Base-by-base conservation (phyloP, 92 coral and sea anemone genomes). In the Parazoanthus atlanticus region DNA sequence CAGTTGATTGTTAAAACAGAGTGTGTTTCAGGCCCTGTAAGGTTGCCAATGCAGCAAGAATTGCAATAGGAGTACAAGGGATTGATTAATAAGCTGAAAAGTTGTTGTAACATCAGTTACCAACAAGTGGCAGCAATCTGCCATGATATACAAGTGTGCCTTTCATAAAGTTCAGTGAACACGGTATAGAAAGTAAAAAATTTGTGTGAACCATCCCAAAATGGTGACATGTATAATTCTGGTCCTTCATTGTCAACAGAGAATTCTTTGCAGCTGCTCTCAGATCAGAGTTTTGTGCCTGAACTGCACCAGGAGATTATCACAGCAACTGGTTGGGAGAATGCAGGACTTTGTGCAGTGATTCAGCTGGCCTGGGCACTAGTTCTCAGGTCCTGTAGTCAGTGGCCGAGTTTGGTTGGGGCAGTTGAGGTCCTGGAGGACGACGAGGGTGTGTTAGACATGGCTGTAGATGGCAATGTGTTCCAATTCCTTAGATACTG, bases 311-410 rank as follows among this genome's bases (percentile, higher is more conserved):
- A 88, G 81, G 99, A 95, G 86, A 87, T 95, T 21, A 32, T 47
- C 21, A 77, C 73, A 9, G 88, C 82, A 76, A 92, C 82, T 25
- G 88, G 91, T 36, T 94, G 98, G 98, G 91, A 89, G 73, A 92
- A 93, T 78, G 93, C 91, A n/a, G 94, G 94, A 13, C 89, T 96
- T 79, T 91, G 95, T 80, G 93, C 99, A 12, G 85, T 92, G 40
- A 88, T 94, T 26, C 96, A 91, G 90, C 91, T 96, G 86, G 98
- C 97, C 34, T 96, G 99, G 99, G 94, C 95, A 2, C 88, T 95
- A 85, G 96, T 90, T 12, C 92, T 96, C 34, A 89, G 99, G 16
- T 90, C 98, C 74, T 96, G 99, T 84, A 92, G 98, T 85, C 98
- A 95, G 92, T 96, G 98, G 95, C 89, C 96, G n/a, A 91, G 93